Conservation (phyloP, 1,140 invertebrate genomes). For the Bombus vancouverensis region DNA sequence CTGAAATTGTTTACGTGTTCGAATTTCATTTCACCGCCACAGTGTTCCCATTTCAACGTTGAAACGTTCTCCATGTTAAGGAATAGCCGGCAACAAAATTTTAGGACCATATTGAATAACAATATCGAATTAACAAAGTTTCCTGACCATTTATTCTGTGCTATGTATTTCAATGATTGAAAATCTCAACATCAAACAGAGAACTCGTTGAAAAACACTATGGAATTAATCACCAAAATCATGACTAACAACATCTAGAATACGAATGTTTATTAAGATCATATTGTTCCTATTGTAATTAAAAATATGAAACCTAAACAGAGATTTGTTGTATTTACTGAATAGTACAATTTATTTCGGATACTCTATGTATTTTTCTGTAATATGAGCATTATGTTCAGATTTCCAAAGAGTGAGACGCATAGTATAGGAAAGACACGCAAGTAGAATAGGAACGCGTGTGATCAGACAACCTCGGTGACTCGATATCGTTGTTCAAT, state of each 20-base stretch:
- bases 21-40: not conserved
- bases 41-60: not conserved
- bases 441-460: not conserved
- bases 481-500: not conserved
- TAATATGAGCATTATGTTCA: not conserved
- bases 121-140: too few species aligned
- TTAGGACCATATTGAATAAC: fast-evolving
- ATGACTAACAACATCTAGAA: too few species aligned
- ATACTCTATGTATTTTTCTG: not conserved
- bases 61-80: not conserved
- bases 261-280: too few species aligned
- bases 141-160: too few species aligned
- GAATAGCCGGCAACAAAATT: not conserved
- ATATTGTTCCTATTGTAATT: too few species aligned
- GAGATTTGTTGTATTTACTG: too few species aligned
- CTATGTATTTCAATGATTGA: not conserved
- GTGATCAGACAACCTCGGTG: too few species aligned
- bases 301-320: too few species aligned
- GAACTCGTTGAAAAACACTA: too few species aligned
- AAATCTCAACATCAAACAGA: too few species aligned
- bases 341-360: too few species aligned
- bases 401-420: not conserved
- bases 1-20: not conserved
- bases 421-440: not conserved
- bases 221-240: too few species aligned